Percentiles rank a stretch among this genome's conserved stretches.
Conservation (phyloP, 1,140 invertebrate species). For the Camponotus floridanus region DNA sequence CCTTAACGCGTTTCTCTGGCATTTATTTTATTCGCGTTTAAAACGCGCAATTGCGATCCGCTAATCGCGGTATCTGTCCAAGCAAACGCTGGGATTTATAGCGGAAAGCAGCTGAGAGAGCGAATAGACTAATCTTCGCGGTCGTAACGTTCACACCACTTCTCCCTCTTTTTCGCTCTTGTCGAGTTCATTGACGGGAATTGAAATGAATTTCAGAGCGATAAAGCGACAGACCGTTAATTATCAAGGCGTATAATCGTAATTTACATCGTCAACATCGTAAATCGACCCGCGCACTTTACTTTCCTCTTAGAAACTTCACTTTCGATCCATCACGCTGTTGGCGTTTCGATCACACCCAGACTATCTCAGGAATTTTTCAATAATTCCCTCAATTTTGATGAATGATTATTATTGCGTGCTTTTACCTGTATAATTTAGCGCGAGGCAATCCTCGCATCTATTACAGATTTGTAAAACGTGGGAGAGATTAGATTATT, state of each 20-base stretch:
- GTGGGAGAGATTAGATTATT: constrained; percentile 14
- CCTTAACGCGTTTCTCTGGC: neutral
- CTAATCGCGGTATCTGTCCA: constrained; percentile 17
- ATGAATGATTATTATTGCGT: constrained; percentile 36
- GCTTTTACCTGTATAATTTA: neutral
- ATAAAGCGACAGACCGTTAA: constrained; percentile 43
- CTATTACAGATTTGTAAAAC: constrained; percentile 4
- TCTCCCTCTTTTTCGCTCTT: neutral
- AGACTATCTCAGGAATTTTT: constrained; percentile 6
- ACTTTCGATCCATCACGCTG: neutral
- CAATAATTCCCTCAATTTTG: neutral
- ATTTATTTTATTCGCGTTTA: neutral
- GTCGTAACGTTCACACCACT: neutral
- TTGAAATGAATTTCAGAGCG: constrained; percentile 27
- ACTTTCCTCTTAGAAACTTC: neutral
- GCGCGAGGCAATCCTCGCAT: neutral
- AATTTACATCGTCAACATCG: constrained; percentile 5
- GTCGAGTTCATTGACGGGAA: neutral
- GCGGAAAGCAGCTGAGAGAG: constrained; percentile 13
- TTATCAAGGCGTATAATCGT: constrained; percentile 21
- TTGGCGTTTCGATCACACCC: constrained; percentile 28
- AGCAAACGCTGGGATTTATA: constrained; percentile 16
- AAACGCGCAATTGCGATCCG: constrained; percentile 7
- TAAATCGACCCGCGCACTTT: constrained; percentile 32
- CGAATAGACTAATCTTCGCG: neutral